phyloP scores from a whole-genome alignment of 2,888 invertebrate species.

The Pyralis farinalis region DNA sequence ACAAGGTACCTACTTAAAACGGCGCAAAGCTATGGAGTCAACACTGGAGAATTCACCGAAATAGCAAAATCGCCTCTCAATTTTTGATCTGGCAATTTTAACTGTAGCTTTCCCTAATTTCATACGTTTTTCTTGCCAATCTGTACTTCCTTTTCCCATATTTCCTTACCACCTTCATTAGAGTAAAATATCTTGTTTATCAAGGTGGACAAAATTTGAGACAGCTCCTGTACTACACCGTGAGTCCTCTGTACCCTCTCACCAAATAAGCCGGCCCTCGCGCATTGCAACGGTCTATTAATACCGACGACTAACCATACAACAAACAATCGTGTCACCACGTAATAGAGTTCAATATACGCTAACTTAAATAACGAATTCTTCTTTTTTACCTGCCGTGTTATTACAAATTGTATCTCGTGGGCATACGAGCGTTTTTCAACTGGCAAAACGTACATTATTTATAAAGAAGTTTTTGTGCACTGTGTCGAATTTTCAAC shows the following conservation, averaged over 20 bases:
- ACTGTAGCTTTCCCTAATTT: too few relatives aligned
- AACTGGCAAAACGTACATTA: constrained; percentile 22
- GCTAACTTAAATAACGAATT: constrained; percentile 13
- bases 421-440: constrained; percentile 32
- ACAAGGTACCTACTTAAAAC: too few relatives aligned
- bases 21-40: too few relatives aligned
- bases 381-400: constrained; percentile 48
- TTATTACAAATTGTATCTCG: constrained; percentile 48
- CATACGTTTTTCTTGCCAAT: too few relatives aligned
- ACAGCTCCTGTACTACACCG: constrained; percentile 28
- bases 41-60: too few relatives aligned
- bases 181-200: too few relatives aligned
- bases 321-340: constrained; percentile 24
- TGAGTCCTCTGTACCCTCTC: constrained; percentile 40
- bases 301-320: constrained; percentile 30
- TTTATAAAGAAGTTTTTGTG: constrained; percentile 10
- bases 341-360: constrained; percentile 22
- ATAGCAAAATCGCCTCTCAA: too few relatives aligned
- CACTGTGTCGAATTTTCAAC: constrained; percentile 24
- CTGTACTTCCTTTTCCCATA: too few relatives aligned
- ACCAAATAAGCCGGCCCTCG: constrained; percentile 65
- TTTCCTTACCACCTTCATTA: too few relatives aligned
- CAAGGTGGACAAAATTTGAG: too few relatives aligned
- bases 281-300: constrained; percentile 65
- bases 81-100: too few relatives aligned